Percentiles rank a stretch among this genome's conserved stretches.
Conservation (phyloP, 1,140 invertebrate species). For the Atta colombica region DNA sequence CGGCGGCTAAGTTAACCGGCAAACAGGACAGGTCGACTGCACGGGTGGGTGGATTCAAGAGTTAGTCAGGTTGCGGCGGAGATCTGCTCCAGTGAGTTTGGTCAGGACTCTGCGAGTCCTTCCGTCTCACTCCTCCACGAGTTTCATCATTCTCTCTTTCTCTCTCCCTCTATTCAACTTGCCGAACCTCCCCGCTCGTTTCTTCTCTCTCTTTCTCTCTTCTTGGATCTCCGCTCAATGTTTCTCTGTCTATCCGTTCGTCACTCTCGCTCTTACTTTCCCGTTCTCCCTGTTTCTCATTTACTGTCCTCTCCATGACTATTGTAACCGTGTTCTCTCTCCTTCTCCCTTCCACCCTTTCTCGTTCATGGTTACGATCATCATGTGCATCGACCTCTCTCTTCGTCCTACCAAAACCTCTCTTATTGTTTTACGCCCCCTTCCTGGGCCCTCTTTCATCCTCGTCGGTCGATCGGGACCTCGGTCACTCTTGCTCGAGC, state of each 20-base stretch:
- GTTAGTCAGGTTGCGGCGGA: conserved; percentile 70
- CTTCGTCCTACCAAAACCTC: conserved; percentile 45
- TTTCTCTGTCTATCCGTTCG: conserved; percentile 46
- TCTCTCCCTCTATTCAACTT: conserved; percentile 7
- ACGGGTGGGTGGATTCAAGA: conserved; percentile 70
- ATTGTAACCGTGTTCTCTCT: conserved; percentile 34
- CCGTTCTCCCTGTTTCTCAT: conserved; percentile 25
- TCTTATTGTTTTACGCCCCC: conserved; percentile 48
- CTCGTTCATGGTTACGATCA: conserved; percentile 17
- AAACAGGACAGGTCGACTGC: conserved; percentile 70
- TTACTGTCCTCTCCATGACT: conserved; percentile 38
- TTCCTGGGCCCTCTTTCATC: conserved; percentile 26
- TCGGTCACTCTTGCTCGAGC: conserved; percentile 51
- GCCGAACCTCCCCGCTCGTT: conserved; percentile 4
- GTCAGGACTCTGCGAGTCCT: conserved; percentile 58
- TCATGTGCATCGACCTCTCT: conserved; percentile 22
- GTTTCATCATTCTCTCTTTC: not conserved
- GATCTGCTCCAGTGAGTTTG: conserved; percentile 70
- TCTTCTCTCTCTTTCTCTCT: not conserved
- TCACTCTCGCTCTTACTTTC: conserved; percentile 46
- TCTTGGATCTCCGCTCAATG: not conserved
- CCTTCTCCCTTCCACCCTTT: conserved; percentile 11
- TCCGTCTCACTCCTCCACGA: conserved; percentile 29
- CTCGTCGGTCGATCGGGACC: conserved; percentile 34
- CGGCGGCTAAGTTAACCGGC: conserved; percentile 62